A percentile compares a stretch with the other conserved stretches of the same genome.
These are phyloP conservation scores for Neolamprologus kungweensis DNA, from an alignment of 2,113 vertebrate species.

Conservation along the genomic window DNA sequence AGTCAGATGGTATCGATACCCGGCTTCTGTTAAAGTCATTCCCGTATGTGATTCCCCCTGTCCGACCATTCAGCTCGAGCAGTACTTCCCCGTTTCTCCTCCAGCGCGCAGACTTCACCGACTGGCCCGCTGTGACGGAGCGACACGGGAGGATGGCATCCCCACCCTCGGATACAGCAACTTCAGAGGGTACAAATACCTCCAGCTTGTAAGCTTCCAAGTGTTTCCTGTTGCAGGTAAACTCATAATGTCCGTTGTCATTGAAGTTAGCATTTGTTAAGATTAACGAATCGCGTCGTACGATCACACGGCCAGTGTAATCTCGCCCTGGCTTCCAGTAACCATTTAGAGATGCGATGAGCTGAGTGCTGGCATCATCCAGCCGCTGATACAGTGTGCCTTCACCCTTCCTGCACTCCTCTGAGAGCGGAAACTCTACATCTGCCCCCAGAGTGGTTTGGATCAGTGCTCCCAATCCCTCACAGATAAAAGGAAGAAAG, in stretches of 20 bases:
- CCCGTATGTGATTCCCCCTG: background rate
- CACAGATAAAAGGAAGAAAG: background rate
- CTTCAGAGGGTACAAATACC: rapidly evolving
- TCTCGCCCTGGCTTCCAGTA: background rate
- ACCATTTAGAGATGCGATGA: background rate
- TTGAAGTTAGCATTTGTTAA: background rate
- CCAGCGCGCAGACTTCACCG: background rate
- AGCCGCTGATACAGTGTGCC: background rate
- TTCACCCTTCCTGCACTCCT: background rate
- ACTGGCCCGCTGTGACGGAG: background rate
- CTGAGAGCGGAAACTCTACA: background rate
- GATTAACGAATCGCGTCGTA: rapidly evolving
- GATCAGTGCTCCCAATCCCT: background rate
- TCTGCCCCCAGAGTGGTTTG: background rate
- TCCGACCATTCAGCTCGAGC: background rate
- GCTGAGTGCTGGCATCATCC: background rate
- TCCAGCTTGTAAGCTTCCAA: background rate
- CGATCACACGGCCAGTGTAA: rapidly evolving
- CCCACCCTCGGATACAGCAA: background rate
- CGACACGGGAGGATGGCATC: background rate
- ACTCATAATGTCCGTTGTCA: background rate
- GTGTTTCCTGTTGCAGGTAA: background rate
- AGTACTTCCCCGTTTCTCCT: background rate
- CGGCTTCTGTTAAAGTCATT: rapidly evolving
- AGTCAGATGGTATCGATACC: background rate